phyloP scores from a whole-genome alignment of 2,888 invertebrate species.

The Cerastis rubricosa region DNA sequence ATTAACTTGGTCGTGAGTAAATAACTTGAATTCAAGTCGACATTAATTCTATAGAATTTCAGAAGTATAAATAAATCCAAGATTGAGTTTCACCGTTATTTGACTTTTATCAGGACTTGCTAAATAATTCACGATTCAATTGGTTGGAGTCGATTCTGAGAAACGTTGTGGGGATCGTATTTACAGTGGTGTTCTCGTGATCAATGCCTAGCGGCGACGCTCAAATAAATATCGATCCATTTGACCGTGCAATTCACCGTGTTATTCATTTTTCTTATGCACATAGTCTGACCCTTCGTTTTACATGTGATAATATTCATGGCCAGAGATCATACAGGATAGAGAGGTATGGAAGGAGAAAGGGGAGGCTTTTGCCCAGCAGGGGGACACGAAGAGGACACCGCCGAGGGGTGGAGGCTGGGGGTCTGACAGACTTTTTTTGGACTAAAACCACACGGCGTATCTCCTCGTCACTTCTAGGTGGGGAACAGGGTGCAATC shows the following conservation, averaged over 20 bases:
- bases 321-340: too few species aligned
- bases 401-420: not conserved
- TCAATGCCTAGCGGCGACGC: not conserved
- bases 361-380: too few species aligned
- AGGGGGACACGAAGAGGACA: too few species aligned
- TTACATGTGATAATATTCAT: not conserved
- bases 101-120: conserved; percentile 28
- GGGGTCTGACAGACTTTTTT: not conserved
- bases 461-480: not conserved
- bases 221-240: not conserved
- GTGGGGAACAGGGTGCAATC: not conserved
- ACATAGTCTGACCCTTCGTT: not conserved
- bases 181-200: not conserved
- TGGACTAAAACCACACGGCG: not conserved
- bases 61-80: conserved; percentile 11
- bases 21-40: conserved; percentile 6
- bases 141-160: not conserved
- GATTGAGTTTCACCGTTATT: conserved; percentile 21
- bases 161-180: conserved; percentile 9
- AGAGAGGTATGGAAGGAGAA: too few species aligned
- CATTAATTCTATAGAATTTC: conserved; percentile 6
- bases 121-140: conserved; percentile 35
- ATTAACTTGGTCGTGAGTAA: conserved; percentile 18
- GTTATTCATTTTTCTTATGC: not conserved
- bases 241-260: not conserved